Evolutionary conservation across 1,140 invertebrate species (phyloP).

Genomic region (Vollenhovia emeryi): DNA sequence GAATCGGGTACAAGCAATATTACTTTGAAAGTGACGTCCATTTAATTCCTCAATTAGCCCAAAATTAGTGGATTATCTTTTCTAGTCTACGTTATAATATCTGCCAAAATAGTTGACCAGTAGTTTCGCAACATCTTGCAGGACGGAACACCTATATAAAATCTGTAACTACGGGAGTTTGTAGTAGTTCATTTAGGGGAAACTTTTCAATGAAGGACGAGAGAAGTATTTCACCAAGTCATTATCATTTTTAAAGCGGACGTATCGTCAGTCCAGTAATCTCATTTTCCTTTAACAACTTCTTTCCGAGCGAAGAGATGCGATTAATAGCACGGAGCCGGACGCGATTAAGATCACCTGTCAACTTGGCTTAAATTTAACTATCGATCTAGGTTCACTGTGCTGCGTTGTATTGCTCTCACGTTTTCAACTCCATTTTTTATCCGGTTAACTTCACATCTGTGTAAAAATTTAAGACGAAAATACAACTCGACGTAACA

Average conservation of each 20-base stretch:
- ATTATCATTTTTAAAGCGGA: conserved; percentile 51
- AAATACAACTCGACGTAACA: neutral
- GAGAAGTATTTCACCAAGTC: conserved; percentile 49
- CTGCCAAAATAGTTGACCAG: neutral
- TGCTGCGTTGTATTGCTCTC: conserved; percentile 29
- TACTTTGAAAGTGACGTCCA: neutral
- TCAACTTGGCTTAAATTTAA: conserved; percentile 61
- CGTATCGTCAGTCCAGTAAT: conserved; percentile 50
- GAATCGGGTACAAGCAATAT: neutral
- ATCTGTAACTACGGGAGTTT: neutral
- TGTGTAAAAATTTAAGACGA: neutral
- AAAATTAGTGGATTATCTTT: neutral
- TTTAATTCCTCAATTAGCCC: neutral
- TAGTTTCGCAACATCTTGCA: neutral
- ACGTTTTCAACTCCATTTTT: conserved; percentile 38
- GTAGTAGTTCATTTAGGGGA: neutral
- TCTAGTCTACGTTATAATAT: neutral
- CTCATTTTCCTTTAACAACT: conserved; percentile 55
- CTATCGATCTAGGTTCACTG: conserved; percentile 61
- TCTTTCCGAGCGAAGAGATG: conserved; percentile 47
- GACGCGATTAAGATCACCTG: conserved; percentile 60
- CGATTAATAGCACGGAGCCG: conserved; percentile 60
- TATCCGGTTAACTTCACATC: neutral
- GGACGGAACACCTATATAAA: neutral
- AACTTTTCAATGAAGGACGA: conserved; percentile 4